These are phyloP conservation scores for Apodemia zela DNA, from an alignment of 2,888 invertebrate species.

Conservation along the genomic window DNA sequence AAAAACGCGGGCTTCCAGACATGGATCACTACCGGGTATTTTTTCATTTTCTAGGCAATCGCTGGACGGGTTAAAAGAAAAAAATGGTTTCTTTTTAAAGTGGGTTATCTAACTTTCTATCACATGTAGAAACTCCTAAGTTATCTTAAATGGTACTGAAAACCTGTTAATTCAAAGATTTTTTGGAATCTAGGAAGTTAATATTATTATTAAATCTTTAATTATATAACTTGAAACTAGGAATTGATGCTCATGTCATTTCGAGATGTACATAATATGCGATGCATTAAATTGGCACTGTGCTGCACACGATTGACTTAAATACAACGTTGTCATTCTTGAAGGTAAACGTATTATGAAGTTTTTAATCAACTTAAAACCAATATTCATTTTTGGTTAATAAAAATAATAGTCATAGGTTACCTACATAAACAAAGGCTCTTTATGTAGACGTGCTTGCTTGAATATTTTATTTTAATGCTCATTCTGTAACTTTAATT, in stretches of 20 bases:
- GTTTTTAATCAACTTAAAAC: too few species aligned
- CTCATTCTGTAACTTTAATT: not conserved
- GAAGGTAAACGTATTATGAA: not conserved
- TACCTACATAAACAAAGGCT: not conserved
- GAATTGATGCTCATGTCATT: slow-evolving; percentile 2
- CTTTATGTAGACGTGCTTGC: not conserved
- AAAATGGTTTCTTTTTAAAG: not conserved
- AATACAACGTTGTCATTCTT: not conserved
- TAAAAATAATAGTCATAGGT: too few species aligned
- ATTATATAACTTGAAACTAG: not conserved
- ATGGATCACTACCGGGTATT: too few species aligned
- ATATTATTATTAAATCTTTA: not conserved
- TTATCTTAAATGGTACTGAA: not conserved
- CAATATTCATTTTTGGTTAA: too few species aligned
- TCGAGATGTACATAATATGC: not conserved
- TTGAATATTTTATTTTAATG: not conserved
- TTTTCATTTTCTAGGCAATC: too few species aligned
- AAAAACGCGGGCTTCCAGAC: too few species aligned
- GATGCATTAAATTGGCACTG: not conserved
- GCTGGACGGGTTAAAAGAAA: too few species aligned
- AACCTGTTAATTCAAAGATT: not conserved
- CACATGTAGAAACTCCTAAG: not conserved
- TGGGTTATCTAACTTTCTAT: not conserved
- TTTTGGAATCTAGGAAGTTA: not conserved
- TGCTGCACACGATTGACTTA: not conserved